A percentile compares a stretch with the other conserved stretches of the same genome.
phyloP scores from a whole-genome alignment of 2,797 vertebrate genomes.

The Darevskia mixta region DNA sequence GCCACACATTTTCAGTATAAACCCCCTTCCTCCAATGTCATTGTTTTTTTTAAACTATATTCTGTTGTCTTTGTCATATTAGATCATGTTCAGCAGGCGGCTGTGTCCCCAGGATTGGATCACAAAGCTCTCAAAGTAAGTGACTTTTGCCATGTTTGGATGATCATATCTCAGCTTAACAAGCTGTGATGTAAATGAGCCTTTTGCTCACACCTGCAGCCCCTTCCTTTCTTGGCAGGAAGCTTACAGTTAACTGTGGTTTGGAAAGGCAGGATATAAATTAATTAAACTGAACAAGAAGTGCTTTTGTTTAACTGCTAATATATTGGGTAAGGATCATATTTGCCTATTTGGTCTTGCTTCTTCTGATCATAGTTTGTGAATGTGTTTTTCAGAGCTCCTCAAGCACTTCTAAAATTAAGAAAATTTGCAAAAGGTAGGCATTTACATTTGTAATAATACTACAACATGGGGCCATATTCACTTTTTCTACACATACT shows the following conservation, averaged over 20 bases:
- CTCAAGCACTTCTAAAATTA: slow-evolving; percentile 75
- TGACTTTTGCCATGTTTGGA: slow-evolving; percentile 35
- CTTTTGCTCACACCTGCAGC: background rate
- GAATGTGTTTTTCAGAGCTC: slow-evolving; percentile 72
- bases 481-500: background rate
- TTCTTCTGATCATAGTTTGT: slow-evolving; percentile 49
- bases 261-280: background rate
- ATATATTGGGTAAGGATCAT: background rate
- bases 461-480: background rate
- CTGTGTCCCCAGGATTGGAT: slow-evolving; percentile 58
- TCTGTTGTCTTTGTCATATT: slow-evolving; percentile 56
- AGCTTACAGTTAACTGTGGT: background rate
- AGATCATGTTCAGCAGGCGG: slow-evolving; percentile 63
- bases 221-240: background rate
- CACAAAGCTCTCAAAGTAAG: slow-evolving; percentile 77
- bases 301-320: background rate
- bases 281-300: background rate
- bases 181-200: background rate
- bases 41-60: slow-evolving; percentile 31
- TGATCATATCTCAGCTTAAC: background rate
- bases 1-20: background rate
- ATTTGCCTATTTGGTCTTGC: background rate
- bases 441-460: slow-evolving; percentile 52
- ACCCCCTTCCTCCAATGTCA: background rate
- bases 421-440: slow-evolving; percentile 88